Evolutionary conservation across 2,797 vertebrate genomes (phyloP).

Genomic region (Nyctibius grandis): DNA sequence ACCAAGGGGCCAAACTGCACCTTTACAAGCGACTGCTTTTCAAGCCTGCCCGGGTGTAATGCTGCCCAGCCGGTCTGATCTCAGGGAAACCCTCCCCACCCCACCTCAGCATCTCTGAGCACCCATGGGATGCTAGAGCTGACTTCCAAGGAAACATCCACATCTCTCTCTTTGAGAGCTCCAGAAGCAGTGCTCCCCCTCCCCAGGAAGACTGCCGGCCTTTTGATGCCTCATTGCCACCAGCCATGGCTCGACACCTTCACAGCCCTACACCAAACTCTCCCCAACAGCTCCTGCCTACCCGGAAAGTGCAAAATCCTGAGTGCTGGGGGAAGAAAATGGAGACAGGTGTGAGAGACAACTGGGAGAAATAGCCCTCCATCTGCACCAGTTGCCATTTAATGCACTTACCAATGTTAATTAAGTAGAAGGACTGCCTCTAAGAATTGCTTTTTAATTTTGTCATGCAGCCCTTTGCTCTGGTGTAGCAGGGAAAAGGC

Average conservation of each 20-base stretch:
- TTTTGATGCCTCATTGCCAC: not conserved
- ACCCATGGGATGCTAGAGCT: not conserved
- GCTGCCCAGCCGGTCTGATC: not conserved
- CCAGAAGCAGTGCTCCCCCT: not conserved
- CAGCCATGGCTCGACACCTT: fast-evolving
- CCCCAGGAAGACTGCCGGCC: fast-evolving
- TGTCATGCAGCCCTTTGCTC: not conserved
- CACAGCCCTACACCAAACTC: not conserved
- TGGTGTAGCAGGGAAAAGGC: not conserved
- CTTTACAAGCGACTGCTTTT: not conserved
- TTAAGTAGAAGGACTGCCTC: not conserved
- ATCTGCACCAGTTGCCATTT: not conserved
- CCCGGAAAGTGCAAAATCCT: not conserved
- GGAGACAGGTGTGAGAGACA: too few relatives aligned
- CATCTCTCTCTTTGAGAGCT: not conserved
- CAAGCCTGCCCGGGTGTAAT: fast-evolving
- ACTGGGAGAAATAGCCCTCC: not conserved
- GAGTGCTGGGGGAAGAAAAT: fast-evolving
- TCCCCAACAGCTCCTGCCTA: not conserved
- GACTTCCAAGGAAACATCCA: not conserved
- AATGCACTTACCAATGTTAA: not conserved
- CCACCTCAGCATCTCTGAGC: not conserved
- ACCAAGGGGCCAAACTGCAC: not conserved
- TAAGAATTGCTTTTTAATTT: not conserved
- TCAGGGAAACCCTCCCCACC: not conserved